Base-by-base conservation (phyloP, 2,888 invertebrate genomes). In the Prenolepis imparis region DNA sequence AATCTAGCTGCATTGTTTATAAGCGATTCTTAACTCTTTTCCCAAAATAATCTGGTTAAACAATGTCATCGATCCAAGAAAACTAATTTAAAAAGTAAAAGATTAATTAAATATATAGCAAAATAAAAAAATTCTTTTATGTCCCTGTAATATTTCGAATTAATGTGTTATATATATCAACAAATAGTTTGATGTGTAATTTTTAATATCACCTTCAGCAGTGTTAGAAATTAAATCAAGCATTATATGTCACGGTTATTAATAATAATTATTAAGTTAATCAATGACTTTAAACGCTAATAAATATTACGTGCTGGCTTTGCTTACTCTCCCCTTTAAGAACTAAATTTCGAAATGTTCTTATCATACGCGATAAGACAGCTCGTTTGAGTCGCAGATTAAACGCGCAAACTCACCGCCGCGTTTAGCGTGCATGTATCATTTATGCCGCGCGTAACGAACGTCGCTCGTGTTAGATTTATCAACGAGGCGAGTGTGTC, bases 401-500 rank as follows among this genome's bases (percentile, higher is more conserved):
- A 75, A 75, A 66, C 64, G 68, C n/a, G 32, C 57, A 48, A 57
- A 55, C 32, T 78, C 57, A 12, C 41, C 36, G 21, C 12, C 18
- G 32, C 78, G 24, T 78, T 78, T 78, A 68, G 32, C 68, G 11
- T 68, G 78, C 59, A 59, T 67, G 21, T 67, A 78, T 78, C 68
- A 78, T 59, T 78, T 78, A 68, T 57, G 57, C 55, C 32, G 28
- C 21, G 68, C 59, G 78, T 59, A 78, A 78, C 68, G 78, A 78
- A 78, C 78, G 59, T 78, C 68, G 78, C 44, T 44, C 67, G 28
- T 32, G 68, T 61, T 70, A 44, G 75, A 82, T 75, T 67, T 82
- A 82, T 57, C 75, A 66, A n/a, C 64, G 57, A 11, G 41, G 82
- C 55, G 57, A 59, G 44, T 66, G 66, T 66, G 32, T n/a, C n/a